phyloP scores from a whole-genome alignment of 2,113 vertebrate genomes.

The Echinops telfairi region DNA sequence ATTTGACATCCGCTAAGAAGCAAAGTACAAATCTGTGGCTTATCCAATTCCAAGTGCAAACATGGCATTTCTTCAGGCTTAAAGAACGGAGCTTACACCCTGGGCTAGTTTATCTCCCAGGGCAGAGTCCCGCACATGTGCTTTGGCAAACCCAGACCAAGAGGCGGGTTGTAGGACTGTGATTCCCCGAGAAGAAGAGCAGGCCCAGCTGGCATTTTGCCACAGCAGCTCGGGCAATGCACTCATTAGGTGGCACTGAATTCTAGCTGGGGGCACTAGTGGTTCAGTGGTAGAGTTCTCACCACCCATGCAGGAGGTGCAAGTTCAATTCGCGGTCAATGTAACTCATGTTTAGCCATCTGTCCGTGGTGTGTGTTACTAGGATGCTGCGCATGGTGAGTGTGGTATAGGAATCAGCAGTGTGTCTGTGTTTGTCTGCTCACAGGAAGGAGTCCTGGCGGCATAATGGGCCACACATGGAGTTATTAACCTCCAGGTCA shows the following conservation, averaged over 20 bases:
- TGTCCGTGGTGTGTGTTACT: not conserved
- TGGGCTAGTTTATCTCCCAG: not conserved
- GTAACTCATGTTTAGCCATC: not conserved
- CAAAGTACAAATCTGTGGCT: slow-evolving; percentile 9
- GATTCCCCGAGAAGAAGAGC: not conserved
- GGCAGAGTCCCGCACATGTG: not conserved
- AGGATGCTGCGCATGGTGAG: not conserved
- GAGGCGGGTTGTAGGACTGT: not conserved
- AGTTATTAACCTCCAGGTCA: too few relatives aligned
- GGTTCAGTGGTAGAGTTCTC: not conserved
- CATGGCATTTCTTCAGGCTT: not conserved
- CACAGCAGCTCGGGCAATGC: not conserved
- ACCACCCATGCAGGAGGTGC: not conserved
- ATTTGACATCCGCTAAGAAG: slow-evolving; percentile 42
- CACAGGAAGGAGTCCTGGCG: too few relatives aligned
- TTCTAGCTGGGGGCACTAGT: not conserved
- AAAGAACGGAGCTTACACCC: not conserved
- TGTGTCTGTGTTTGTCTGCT: too few relatives aligned
- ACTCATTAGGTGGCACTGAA: not conserved
- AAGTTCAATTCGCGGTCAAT: not conserved
- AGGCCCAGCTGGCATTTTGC: not conserved
- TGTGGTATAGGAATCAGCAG: too few relatives aligned
- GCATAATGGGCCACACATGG: too few relatives aligned
- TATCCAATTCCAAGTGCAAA: not conserved
- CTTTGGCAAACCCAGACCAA: not conserved